phyloP scores from a whole-genome alignment of 2,113 vertebrate species.

The Motacilla alba region DNA sequence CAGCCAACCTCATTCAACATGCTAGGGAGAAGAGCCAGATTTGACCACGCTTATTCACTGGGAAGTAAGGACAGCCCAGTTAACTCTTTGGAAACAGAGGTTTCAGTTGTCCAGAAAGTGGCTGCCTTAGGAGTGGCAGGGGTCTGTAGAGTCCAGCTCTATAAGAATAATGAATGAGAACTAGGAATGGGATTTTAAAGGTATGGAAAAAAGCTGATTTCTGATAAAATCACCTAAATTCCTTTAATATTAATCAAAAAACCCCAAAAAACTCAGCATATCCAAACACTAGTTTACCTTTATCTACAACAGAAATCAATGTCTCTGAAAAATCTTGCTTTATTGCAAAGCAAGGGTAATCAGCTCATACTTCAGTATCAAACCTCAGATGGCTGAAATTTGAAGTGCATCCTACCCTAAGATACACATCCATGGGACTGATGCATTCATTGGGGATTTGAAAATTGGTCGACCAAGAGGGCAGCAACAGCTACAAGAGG shows the following conservation, averaged over 20 bases:
- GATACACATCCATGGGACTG: background rate
- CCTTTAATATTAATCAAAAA: background rate
- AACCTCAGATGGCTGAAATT: background rate
- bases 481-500: background rate
- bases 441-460: background rate
- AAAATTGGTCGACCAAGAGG: background rate
- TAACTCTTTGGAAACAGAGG: background rate
- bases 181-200: background rate
- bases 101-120: background rate
- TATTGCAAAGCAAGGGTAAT: background rate
- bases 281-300: background rate
- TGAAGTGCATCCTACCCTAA: background rate
- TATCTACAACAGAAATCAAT: background rate
- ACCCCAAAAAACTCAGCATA: accelerated
- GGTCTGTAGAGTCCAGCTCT: background rate
- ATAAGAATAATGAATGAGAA: background rate
- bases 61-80: background rate
- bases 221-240: background rate
- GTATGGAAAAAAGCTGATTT: background rate
- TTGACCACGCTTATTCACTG: background rate
- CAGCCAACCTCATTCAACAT: background rate
- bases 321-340: background rate
- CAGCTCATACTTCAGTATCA: background rate
- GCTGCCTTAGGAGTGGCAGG: background rate
- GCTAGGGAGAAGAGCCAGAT: background rate